Evolutionary conservation across 2,888 invertebrate species (phyloP), one percentile per base, ranked within the genome.

Genomic region (Agrilus mali): DNA sequence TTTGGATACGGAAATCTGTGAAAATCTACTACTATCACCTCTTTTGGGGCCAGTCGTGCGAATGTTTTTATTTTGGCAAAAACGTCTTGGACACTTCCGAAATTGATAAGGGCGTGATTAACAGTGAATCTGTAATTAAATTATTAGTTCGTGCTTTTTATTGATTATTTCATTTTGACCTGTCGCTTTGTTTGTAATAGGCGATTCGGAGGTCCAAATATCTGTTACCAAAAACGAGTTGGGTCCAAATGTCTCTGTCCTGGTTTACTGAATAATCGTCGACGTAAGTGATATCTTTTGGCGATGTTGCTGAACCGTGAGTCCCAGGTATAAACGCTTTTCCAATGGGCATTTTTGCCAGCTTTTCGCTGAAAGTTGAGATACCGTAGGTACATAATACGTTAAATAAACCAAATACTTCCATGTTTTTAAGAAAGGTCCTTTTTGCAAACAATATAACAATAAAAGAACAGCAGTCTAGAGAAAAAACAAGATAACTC

Each of bases 201-300:
- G 84, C 86, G 49, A 89, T 74, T 53, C 87, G 76, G 42, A 89
- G 73, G 63, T 89, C 88, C 40, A 89, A 69, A 65, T 86, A 88
- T 58, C 89, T 72, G 55, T 87, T 80, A 41, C 89, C 89, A 60
- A 84, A 82, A 1, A 86, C 81, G n/a, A 90, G 71, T 58, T 90
- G 89, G 0, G 79, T 77, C 83, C 86, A 88, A 40, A 89, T 72
- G 56, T 80, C 79, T 46, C 84, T 76, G 60, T 88, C 86, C 63
- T 89, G 89, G 35, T 78, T 77, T 41, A 73, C 57, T 27, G 73
- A 59, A 50, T 71, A 74, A 38, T 62, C 59, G 45, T 62, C 58
- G 22, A 65, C 51, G 43, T 65, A 57, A n/a, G 61, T 59, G 69
- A 61, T 67, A 60, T 59, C 68, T 70, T 53, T 67, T 72, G 68